Evolutionary conservation across 1,140 invertebrate species (phyloP).

Genomic region (Acromyrmex echinatior): DNA sequence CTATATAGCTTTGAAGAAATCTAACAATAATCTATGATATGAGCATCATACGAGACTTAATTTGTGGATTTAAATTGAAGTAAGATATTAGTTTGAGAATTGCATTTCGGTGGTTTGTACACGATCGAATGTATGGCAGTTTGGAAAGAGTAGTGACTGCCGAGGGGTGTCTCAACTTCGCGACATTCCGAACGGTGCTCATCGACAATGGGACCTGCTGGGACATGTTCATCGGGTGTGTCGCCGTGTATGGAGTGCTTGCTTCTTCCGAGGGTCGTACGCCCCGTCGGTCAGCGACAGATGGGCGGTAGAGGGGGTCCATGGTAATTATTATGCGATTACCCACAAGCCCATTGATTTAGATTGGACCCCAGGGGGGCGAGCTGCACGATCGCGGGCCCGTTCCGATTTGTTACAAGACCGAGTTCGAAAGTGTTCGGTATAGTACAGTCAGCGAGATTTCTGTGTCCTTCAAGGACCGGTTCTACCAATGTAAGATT

Average conservation of each 20-base stretch:
- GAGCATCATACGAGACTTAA: not conserved
- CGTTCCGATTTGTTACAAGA: slow-evolving; percentile 71
- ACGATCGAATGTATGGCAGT: slow-evolving; percentile 9
- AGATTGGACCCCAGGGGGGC: slow-evolving; percentile 83
- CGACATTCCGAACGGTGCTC: slow-evolving; percentile 73
- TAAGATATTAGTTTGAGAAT: slow-evolving; percentile 39
- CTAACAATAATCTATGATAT: not conserved
- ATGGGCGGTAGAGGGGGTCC: slow-evolving; percentile 84
- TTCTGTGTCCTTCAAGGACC: not conserved
- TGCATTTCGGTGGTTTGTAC: slow-evolving; percentile 31
- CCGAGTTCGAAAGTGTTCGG: slow-evolving; percentile 35
- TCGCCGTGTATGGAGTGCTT: slow-evolving; percentile 75
- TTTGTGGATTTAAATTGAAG: not conserved
- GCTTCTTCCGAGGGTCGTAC: slow-evolving; percentile 76
- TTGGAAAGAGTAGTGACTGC: slow-evolving; percentile 18
- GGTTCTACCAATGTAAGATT: too few species aligned
- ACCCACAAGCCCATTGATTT: slow-evolving; percentile 87
- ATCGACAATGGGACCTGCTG: slow-evolving; percentile 85
- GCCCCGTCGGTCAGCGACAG: slow-evolving; percentile 82
- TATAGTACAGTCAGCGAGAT: not conserved
- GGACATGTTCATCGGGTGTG: slow-evolving; percentile 78
- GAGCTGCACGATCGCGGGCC: slow-evolving; percentile 55
- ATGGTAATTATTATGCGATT: slow-evolving; percentile 87
- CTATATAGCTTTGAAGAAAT: not conserved
- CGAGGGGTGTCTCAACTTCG: slow-evolving; percentile 32